A percentile compares a stretch with the other conserved stretches of the same genome.
phyloP scores from a whole-genome alignment of 1,140 invertebrate species.

The Lineus longissimus region DNA sequence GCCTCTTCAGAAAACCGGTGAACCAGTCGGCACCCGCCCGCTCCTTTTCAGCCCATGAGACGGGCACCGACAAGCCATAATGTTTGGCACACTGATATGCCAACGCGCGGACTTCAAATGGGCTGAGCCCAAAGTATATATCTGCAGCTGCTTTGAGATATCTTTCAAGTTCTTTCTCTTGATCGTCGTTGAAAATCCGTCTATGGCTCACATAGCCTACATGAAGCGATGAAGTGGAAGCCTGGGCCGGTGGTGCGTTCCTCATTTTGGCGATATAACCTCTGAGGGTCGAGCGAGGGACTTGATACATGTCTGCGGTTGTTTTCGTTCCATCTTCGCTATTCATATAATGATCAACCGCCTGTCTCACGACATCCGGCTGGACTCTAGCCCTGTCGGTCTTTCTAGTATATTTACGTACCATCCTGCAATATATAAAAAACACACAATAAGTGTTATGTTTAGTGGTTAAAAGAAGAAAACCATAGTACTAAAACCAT shows the following conservation, averaged over 20 bases:
- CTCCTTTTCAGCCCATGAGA: constrained; percentile 37
- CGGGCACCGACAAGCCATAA: constrained; percentile 39
- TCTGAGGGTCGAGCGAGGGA: constrained; percentile 1
- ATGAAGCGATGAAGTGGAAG: background rate
- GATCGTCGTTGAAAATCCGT: constrained; percentile 1
- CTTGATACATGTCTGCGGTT: background rate
- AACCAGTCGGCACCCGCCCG: constrained; percentile 55
- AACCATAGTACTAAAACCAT: no score
- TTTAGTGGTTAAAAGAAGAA: background rate
- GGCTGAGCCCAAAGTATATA: constrained; percentile 12
- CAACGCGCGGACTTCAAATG: constrained; percentile 45
- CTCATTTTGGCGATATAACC: background rate
- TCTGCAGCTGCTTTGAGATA: constrained; percentile 12
- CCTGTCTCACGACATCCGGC: background rate
- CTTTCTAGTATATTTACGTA: constrained; percentile 5
- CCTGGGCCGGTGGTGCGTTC: no score
- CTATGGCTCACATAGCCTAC: background rate
- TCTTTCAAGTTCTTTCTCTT: background rate
- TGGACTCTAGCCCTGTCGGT: background rate
- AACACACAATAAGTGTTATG: background rate
- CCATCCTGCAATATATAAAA: no score
- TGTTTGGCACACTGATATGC: constrained; percentile 45
- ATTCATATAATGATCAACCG: background rate
- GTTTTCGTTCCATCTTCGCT: background rate
- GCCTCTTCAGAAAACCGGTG: constrained; percentile 50